A percentile compares a stretch with the other conserved stretches of the same genome.
Conservation (phyloP, 2,888 invertebrate species). For the Epistrophe grossulariae region DNA sequence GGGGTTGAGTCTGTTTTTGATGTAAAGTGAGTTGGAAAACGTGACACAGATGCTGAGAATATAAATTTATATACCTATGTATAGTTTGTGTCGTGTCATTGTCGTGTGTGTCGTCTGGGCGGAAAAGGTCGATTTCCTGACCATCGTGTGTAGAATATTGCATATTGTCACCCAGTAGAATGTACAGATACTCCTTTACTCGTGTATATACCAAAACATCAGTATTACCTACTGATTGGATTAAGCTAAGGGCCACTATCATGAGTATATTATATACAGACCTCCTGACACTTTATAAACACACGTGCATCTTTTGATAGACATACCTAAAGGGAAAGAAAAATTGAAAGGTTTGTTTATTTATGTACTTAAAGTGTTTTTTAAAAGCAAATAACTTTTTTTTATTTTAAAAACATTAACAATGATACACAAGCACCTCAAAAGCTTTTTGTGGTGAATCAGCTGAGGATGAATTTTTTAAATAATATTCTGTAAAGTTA, state of each 20-base stretch:
- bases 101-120: constrained; percentile 12
- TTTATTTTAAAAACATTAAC: too few species aligned
- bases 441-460: too few species aligned
- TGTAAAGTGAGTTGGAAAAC: constrained; percentile 61
- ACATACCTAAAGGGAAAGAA: too few species aligned
- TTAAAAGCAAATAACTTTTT: too few species aligned
- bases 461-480: too few species aligned
- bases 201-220: constrained; percentile 12
- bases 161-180: constrained; percentile 45
- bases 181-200: too few species aligned
- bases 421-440: too few species aligned
- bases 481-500: too few species aligned
- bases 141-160: constrained; percentile 48
- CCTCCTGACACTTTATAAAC: not conserved
- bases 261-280: constrained; percentile 6
- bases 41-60: constrained; percentile 63
- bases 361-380: too few species aligned
- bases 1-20: constrained; percentile 36
- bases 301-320: not conserved
- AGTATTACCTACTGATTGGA: constrained; percentile 70
- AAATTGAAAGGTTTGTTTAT: too few species aligned
- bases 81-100: not conserved
- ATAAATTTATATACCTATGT: too few species aligned
- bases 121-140: constrained; percentile 71
- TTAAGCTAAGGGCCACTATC: constrained; percentile 51